Conservation (phyloP, 2,888 invertebrate genomes). For the Orthosia incerta region DNA sequence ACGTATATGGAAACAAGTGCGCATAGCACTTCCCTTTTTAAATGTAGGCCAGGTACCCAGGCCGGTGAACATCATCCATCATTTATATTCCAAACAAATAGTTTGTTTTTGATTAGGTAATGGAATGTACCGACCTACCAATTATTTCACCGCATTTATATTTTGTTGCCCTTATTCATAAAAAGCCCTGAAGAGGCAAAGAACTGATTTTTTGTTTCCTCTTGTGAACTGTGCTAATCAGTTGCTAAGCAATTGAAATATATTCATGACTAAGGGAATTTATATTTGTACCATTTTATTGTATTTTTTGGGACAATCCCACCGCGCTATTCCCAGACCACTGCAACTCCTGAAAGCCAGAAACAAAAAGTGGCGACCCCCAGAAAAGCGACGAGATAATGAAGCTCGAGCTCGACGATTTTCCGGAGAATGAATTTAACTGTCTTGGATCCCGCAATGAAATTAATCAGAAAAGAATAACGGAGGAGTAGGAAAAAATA, state of each 20-base stretch:
- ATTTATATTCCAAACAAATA: constrained; percentile 44
- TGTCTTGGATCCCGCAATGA: too few species aligned
- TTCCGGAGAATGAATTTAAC: too few species aligned
- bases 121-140: neutral
- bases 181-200: neutral
- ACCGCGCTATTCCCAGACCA: too few species aligned
- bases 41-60: constrained; percentile 46
- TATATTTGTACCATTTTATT: neutral
- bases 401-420: too few species aligned
- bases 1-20: constrained; percentile 52
- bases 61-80: constrained; percentile 36
- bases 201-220: neutral
- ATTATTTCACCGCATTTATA: neutral
- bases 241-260: neutral
- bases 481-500: too few species aligned
- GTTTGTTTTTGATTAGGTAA: constrained; percentile 16
- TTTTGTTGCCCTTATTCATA: neutral
- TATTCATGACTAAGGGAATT: neutral
- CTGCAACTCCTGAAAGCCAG: too few species aligned
- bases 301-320: neutral
- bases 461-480: too few species aligned
- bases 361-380: too few species aligned
- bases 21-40: constrained; percentile 49
- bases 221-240: neutral
- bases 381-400: too few species aligned